Evolutionary conservation across 2,797 vertebrate genomes (phyloP).

Genomic region (Lindbergichthys nudifrons): DNA sequence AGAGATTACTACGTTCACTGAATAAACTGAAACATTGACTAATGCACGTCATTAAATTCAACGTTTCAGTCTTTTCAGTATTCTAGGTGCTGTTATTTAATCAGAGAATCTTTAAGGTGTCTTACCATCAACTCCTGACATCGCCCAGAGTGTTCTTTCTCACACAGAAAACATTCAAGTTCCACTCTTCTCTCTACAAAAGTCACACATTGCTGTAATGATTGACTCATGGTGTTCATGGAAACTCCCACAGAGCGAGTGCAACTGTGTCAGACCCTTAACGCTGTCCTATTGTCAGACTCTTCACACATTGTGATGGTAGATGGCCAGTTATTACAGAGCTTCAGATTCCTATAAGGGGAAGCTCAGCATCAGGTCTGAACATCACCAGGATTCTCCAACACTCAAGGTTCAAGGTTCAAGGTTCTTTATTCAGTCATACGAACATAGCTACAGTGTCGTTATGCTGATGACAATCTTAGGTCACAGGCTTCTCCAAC

Average conservation of each 20-base stretch:
- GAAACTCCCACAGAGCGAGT: conserved; percentile 52
- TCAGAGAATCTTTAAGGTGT: neutral
- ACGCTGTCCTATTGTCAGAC: conserved; percentile 61
- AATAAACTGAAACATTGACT: no score
- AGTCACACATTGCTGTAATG: conserved; percentile 58
- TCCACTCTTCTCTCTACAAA: conserved; percentile 42
- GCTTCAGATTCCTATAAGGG: conserved; percentile 45
- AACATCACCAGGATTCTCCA: conserved; percentile 70
- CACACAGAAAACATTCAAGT: conserved; percentile 9
- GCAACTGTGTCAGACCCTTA: conserved; percentile 52
- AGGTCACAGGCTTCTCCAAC: no score
- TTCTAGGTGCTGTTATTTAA: neutral
- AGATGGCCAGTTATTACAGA: conserved; percentile 29
- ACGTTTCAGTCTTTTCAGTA: no score
- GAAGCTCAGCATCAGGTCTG: conserved; percentile 24
- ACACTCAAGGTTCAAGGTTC: conserved; percentile 2
- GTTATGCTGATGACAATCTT: no score
- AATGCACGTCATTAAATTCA: no score
- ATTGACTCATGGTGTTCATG: conserved; percentile 51
- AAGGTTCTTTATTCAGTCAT: no score
- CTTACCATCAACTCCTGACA: conserved; percentile 10
- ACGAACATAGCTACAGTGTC: no score
- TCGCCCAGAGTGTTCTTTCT: conserved; percentile 8
- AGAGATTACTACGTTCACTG: neutral
- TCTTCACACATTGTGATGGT: conserved; percentile 67